Evolutionary conservation across 2,888 invertebrate genomes (phyloP).

Genomic region (Drosophila peninsularis): DNA sequence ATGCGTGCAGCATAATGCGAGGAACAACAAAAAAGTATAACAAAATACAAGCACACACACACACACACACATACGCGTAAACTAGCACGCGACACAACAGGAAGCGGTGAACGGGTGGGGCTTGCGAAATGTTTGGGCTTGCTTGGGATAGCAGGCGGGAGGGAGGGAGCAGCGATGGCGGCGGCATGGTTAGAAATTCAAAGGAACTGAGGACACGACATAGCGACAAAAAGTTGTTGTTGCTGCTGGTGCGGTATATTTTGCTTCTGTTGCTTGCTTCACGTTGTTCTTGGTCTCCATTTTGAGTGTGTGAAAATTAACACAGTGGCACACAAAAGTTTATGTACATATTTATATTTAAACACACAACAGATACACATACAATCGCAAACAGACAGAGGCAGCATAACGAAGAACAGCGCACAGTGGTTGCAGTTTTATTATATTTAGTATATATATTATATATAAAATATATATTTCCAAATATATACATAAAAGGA

Average conservation of each 20-base stretch:
- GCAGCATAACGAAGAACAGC: conserved; percentile 19
- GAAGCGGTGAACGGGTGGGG: conserved; percentile 30
- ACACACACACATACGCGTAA: conserved; percentile 51
- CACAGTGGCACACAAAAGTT: conserved; percentile 67
- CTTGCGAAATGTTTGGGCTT: conserved; percentile 13
- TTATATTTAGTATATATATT: neutral
- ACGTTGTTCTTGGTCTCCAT: conserved; percentile 31
- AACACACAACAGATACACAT: conserved; percentile 21
- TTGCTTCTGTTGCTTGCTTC: conserved; percentile 26
- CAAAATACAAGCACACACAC: conserved; percentile 52
- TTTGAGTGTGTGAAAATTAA: conserved; percentile 74
- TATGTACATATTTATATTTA: conserved; percentile 18
- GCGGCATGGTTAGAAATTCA: neutral
- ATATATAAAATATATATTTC: neutral
- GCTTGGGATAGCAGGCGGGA: neutral
- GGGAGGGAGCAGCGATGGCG: neutral
- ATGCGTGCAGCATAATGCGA: conserved; percentile 21
- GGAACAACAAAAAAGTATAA: conserved; percentile 38
- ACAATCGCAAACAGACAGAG: conserved; percentile 35
- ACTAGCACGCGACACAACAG: conserved; percentile 59
- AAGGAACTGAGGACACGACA: conserved; percentile 12
- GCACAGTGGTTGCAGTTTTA: conserved; percentile 36
- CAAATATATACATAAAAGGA: neutral
- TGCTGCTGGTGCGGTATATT: conserved; percentile 23
- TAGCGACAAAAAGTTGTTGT: conserved; percentile 33